Evolutionary conservation across 2,797 vertebrate species (phyloP), one percentile per base, ranked within the genome.

Genomic region (Chrysocyon brachyurus): DNA sequence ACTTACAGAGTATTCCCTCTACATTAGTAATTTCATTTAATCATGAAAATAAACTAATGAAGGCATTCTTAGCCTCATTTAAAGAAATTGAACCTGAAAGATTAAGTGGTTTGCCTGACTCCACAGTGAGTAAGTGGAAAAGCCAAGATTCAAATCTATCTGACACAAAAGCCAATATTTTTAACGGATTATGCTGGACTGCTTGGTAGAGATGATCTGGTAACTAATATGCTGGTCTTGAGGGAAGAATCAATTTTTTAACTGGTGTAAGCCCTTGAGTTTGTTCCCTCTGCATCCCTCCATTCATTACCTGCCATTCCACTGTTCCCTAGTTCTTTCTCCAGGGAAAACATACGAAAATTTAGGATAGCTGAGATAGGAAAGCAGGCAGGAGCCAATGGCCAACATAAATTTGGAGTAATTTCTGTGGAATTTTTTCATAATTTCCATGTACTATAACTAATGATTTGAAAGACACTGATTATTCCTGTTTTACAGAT

Each of bases 71-170:
- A 89, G 79, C 19, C 15, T 95, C 57, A 96, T 82, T 85, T 91
- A 21, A 61, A 90, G 24, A 91, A 91, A 91, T 61, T 93, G 33
- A 96, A 66, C 68, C 33, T 56, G 22, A 95, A 96, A 84, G 4
- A 28, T 63, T 87, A 40, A 1, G 16, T 92, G 31, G 8, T 15
- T 87, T 86, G n/a, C 24, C 31, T 36, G 57, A 73, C 31, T 17
- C 12, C 22, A 83, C 6, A 78, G 17, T 73, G 7, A 78, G 11
- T 54, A 91, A 87, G 4, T 61, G 24, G 24, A 11, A 94, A n/a
- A 68, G 28, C 2, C 52, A 22, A 92, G 40, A 88, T 46, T 73
- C 33, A 95, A 87, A 61, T 85, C 40, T 15, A 46, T 94, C 3
- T 95, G 24, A 83, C 81, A 46, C 33, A 40, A 81, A 95, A 77